Evolutionary conservation across 1,140 invertebrate genomes (phyloP).

Genomic region (Laodelphax striatellus): DNA sequence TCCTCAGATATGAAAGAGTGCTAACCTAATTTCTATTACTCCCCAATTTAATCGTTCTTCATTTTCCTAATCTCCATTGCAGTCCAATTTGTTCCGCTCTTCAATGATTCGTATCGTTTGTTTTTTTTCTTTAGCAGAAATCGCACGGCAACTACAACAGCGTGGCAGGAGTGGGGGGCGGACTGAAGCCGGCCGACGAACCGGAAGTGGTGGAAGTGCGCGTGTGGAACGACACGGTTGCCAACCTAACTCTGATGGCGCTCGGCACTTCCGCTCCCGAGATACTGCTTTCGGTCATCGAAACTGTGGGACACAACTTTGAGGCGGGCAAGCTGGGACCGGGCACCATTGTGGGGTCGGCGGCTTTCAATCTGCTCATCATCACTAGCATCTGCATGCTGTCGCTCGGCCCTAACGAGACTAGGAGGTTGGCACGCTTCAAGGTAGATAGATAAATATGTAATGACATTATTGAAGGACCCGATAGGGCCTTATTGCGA

Average conservation of each 20-base stretch:
- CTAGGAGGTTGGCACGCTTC: slow-evolving; percentile 36
- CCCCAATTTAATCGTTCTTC: too few relatives aligned
- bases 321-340: slow-evolving; percentile 45
- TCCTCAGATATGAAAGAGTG: too few relatives aligned
- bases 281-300: slow-evolving; percentile 50
- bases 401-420: slow-evolving; percentile 37
- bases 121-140: slow-evolving; percentile 4
- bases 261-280: slow-evolving; percentile 52
- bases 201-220: slow-evolving; percentile 30
- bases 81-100: too few relatives aligned
- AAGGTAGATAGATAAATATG: slow-evolving; percentile 38
- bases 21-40: too few relatives aligned
- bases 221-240: slow-evolving; percentile 53
- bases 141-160: slow-evolving; percentile 22
- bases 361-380: slow-evolving; percentile 49
- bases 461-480: too few relatives aligned
- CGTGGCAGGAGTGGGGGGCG: slow-evolving; percentile 19
- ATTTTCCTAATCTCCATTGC: too few relatives aligned
- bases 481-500: too few relatives aligned
- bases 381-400: slow-evolving; percentile 48
- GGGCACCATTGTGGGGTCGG: slow-evolving; percentile 54
- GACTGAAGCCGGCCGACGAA: slow-evolving; percentile 25
- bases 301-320: slow-evolving; percentile 42
- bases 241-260: slow-evolving; percentile 57
- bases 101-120: background rate